Conservation (phyloP, 2,113 vertebrate species). For the Anolis sagrei region DNA sequence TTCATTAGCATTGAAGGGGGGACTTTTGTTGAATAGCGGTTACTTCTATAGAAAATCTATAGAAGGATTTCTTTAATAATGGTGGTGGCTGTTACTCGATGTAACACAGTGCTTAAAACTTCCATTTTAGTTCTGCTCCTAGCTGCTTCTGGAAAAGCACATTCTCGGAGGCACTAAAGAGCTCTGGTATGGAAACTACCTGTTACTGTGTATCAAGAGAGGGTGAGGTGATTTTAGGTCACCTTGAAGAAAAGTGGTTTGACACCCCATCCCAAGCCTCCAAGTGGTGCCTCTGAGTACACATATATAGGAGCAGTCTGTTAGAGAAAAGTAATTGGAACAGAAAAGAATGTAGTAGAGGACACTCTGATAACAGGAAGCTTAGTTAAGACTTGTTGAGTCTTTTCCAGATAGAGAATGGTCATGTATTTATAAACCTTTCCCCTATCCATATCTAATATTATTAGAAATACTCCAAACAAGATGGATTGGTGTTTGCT, state of each 20-base stretch:
- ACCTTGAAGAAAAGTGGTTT: not conserved
- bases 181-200: not conserved
- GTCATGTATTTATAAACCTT: not conserved
- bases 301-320: not conserved
- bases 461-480: not conserved
- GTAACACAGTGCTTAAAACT: not conserved
- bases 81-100: not conserved
- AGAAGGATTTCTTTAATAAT: not conserved
- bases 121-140: not conserved
- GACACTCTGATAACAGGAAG: not conserved
- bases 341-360: too few species aligned
- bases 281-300: not conserved
- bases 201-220: too few species aligned
- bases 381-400: not conserved
- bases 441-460: not conserved
- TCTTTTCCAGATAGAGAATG: not conserved
- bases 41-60: not conserved
- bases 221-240: not conserved
- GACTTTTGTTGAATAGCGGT: not conserved
- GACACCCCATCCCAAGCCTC: not conserved
- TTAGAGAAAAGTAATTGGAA: not conserved
- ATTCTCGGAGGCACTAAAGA: not conserved
- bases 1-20: not conserved
- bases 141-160: not conserved
- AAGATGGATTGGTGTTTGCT: too few species aligned